Base-by-base conservation (phyloP, 1,140 invertebrate genomes). In the Rhagoletis pomonella region DNA sequence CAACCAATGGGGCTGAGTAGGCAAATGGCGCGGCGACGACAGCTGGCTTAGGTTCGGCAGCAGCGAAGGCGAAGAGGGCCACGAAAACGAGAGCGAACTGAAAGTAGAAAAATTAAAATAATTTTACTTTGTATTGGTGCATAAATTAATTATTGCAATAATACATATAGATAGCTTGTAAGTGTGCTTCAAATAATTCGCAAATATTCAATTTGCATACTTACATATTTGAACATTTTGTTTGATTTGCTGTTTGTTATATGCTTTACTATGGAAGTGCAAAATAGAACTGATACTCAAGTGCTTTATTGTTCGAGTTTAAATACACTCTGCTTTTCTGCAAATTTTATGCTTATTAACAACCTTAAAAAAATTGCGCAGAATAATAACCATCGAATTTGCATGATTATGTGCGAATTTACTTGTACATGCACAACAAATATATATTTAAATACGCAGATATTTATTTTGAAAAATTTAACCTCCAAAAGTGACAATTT, bases 161-260 rank as follows among this genome's bases (percentile, higher is more conserved):
- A 55, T 55, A 55, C 10, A 1, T 5, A 55, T 55, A 10, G 4
- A 55, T 10, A 55, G 50, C 50, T 2, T 2, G 10, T 55, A 10
- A 5, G 29, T 29, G 29, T 29, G 29, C 29, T 29, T 29, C 12
- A 14, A 62, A 62, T 4, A 4, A 29, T 62, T n/a, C 5, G 17
- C 4, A 14, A 62, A 14, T 14, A 62, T 12, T 4, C 9, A 14
- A 47, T 85, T 19, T 64, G 19, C n/a, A 19, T 19, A 92, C 91
- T 92, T 90, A 92, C 91, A 90, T 92, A 92, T 90, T 92, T 92
- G 89, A 91, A 92, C 91, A 92, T 92, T 88, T 92, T 92, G 90
- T 12, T 64, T 29, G 4, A 29, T 67, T 67, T 67, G 17, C 55
- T 87, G 86, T 59, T 84, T 87, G 47, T 12, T 64, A 7, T 59